Percentiles rank a stretch among this genome's conserved stretches.
phyloP scores from a whole-genome alignment of 2,888 invertebrate genomes.

The Epinotia brunnichana region DNA sequence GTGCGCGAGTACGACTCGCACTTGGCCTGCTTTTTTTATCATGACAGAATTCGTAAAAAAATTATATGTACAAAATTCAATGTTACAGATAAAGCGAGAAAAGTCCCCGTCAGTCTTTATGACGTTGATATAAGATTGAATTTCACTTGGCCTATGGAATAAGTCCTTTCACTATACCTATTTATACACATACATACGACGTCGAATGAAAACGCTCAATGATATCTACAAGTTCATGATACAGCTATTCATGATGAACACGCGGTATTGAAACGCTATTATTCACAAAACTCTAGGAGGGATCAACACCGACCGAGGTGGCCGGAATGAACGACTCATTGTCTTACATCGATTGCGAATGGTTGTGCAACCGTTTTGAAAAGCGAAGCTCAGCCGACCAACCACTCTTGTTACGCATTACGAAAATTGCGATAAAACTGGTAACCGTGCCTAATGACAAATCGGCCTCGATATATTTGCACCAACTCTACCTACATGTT shows the following conservation, averaged over 20 bases:
- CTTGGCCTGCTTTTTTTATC: no score
- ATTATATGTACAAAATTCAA: no score
- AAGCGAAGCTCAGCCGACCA: constrained; percentile 39
- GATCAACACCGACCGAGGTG: constrained; percentile 3
- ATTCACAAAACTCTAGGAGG: constrained; percentile 3
- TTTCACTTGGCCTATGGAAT: no score
- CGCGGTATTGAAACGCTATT: constrained; percentile 5
- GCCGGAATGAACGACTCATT: constrained; percentile 21
- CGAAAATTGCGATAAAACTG: constrained; percentile 41
- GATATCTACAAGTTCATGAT: constrained; percentile 9
- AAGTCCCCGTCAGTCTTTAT: no score
- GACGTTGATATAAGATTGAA: no score
- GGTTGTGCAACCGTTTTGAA: constrained; percentile 45
- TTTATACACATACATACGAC: constrained; percentile 5
- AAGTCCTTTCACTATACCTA: not conserved
- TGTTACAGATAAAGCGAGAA: no score
- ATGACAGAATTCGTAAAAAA: no score
- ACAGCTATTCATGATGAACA: constrained; percentile 13
- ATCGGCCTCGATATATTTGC: constrained; percentile 29
- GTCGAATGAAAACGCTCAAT: constrained; percentile 10
- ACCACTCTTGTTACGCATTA: constrained; percentile 32
- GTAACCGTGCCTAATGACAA: constrained; percentile 37
- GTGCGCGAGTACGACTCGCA: no score
- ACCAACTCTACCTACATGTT: constrained; percentile 19
- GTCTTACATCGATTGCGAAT: constrained; percentile 46